These are phyloP conservation scores for Alentia gelatinosa DNA, from an alignment of 2,888 invertebrate species.

Conservation along the genomic window DNA sequence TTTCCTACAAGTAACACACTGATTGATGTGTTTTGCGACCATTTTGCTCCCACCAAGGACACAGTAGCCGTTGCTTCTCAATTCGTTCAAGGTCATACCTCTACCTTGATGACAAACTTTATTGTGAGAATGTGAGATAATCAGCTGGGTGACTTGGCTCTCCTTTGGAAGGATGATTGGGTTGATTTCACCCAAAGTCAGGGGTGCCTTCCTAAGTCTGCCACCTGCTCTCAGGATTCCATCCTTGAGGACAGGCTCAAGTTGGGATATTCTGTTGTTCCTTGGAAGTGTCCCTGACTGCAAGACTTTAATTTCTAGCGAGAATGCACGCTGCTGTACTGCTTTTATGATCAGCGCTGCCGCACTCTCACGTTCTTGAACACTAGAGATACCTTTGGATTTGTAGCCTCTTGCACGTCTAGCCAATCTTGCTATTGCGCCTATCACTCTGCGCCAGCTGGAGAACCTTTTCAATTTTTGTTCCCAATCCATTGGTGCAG, in stretches of 20 bases:
- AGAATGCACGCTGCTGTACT: too few species aligned
- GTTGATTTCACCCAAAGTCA: conserved; percentile 7
- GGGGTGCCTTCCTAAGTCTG: conserved; percentile 5
- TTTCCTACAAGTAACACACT: conserved; percentile 55
- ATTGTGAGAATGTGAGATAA: conserved; percentile 63
- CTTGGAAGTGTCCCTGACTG: too few species aligned
- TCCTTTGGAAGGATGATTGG: conserved; percentile 52
- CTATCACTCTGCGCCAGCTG: too few species aligned
- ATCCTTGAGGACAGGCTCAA: conserved; percentile 53
- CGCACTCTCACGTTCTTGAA: too few species aligned
- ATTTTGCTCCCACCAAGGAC: background rate
- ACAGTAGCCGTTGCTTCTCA: conserved; percentile 62
- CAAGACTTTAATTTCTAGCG: too few species aligned
- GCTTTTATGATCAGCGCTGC: too few species aligned
- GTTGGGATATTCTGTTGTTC: too few species aligned
- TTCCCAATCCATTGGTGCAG: too few species aligned
- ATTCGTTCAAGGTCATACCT: conserved; percentile 63
- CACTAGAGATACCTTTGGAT: too few species aligned
- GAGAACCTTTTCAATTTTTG: too few species aligned
- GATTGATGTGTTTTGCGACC: conserved; percentile 35
- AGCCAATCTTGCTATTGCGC: too few species aligned
- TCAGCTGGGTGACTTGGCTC: conserved; percentile 45
- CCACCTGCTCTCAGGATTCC: conserved; percentile 56
- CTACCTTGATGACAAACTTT: conserved; percentile 48
- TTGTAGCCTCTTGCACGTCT: too few species aligned